A percentile compares a stretch with the other conserved stretches of the same genome.
Conservation (phyloP, 2,888 invertebrate species). For the Hypsopygia costalis region DNA sequence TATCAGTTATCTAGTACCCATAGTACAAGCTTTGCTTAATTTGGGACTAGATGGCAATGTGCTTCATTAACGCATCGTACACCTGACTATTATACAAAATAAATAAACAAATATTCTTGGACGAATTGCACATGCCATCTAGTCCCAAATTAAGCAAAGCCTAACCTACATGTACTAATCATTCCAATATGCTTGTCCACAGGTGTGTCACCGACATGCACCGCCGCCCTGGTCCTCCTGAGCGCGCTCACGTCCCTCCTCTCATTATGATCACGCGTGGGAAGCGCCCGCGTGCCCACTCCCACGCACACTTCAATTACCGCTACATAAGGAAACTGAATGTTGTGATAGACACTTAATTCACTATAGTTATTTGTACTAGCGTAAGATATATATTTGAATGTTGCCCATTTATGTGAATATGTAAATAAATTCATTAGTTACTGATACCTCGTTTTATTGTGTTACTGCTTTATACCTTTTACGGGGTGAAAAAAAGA, state of each 20-base stretch:
- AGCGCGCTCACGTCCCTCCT: slow-evolving; percentile 7
- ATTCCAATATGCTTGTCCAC: slow-evolving; percentile 9
- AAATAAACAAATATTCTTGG: too few species aligned
- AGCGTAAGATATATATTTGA: slow-evolving; percentile 61
- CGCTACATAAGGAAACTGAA: slow-evolving; percentile 59
- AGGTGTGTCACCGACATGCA: slow-evolving; percentile 11
- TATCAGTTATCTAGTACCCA: too few species aligned
- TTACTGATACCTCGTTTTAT: slow-evolving; percentile 45
- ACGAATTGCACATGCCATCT: too few species aligned
- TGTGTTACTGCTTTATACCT: slow-evolving; percentile 22
- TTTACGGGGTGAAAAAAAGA: too few species aligned
- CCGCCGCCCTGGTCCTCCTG: slow-evolving; percentile 3
- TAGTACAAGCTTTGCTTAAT: too few species aligned
- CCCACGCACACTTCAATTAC: slow-evolving; percentile 10
- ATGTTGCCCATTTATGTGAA: slow-evolving; percentile 74
- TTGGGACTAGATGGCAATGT: too few species aligned
- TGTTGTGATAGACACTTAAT: slow-evolving; percentile 72
- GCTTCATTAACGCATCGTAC: too few species aligned
- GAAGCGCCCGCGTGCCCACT: slow-evolving; percentile 4
- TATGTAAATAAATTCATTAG: slow-evolving; percentile 78
- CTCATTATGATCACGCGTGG: slow-evolving; percentile 16
- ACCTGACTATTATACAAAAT: too few species aligned
- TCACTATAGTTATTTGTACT: slow-evolving; percentile 51
- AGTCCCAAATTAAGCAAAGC: too few species aligned
- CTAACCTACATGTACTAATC: too few species aligned